Base-by-base conservation (phyloP, 2,113 vertebrate genomes). In the Lasiurus cinereus region DNA sequence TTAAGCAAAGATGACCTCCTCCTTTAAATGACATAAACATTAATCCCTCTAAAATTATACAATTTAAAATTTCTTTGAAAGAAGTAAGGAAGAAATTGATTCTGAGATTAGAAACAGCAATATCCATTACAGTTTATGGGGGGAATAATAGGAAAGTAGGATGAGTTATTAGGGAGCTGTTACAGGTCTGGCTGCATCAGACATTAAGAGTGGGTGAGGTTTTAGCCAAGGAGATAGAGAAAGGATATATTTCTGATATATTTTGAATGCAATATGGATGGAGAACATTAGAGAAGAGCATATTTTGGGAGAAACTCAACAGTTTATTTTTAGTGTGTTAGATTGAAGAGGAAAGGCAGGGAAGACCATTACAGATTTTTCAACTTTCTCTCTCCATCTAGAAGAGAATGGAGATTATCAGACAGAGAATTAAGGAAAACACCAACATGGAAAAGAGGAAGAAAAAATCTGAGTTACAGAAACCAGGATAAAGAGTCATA, bases 31-130 rank as follows among this genome's bases (percentile, higher is more conserved):
- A 43, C 1, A 8, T 74, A 78, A 62, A 0, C 24, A 50, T 78
- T 46, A 19, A 39, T 16, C 11, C 1, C 7, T 62, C 1, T 69
- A 46, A 46, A 33, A 66, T 39, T 39, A 4, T 13, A 29, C 10
- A 66, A 15, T 62, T 67, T 72, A 6, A 95, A 85, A 50, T 48
- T 78, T 1, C 1, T 27, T 48, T 88, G 11, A 70, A 67, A 92
- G 15, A 90, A 46, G 5, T 43, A 78, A 77, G 1, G 97, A 93
- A 48, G 24, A 80, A 94, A 56, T 54, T 14, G 8, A 67, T 78
- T 72, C 9, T 73, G 2, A 70, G 2, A 52, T 36, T 78, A 69
- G 22, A 77, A 36, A 9, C 0, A 87, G 21, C 78, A 72, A 7
- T 10, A 50, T 16, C 2, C 5, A 48, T 18, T 88, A 29, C 1